Conservation (phyloP, 1,140 invertebrate species). For the Oscheius sp. region DNA sequence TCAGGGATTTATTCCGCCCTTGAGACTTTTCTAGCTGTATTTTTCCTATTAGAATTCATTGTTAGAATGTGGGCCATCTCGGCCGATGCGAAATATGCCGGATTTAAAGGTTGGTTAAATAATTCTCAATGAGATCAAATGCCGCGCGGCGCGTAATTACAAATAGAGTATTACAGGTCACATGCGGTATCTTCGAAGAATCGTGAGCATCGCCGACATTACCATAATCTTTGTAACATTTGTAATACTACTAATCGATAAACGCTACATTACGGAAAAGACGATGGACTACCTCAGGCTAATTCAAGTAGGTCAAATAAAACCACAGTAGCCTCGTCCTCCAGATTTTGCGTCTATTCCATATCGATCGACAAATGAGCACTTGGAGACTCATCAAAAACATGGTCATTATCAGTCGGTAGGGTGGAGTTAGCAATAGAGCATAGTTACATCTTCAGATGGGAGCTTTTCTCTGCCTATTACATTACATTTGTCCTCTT, state of each 20-base stretch:
- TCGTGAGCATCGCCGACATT: constrained; percentile 43
- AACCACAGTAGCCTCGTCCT: not conserved
- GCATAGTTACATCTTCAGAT: not conserved
- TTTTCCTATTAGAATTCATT: constrained; percentile 43
- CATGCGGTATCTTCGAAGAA: constrained; percentile 28
- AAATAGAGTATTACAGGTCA: constrained; percentile 31
- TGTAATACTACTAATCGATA: constrained; percentile 22
- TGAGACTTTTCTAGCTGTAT: constrained; percentile 40
- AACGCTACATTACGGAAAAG: constrained; percentile 19
- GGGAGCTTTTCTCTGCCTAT: constrained; percentile 45
- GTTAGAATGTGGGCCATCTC: constrained; percentile 42
- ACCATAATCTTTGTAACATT: constrained; percentile 40
- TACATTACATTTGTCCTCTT: constrained; percentile 50
- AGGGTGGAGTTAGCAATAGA: not conserved
- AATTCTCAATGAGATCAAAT: not conserved
- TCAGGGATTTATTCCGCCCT: constrained; percentile 22
- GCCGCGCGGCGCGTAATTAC: not conserved
- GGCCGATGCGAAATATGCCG: constrained; percentile 42
- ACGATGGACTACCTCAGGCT: constrained; percentile 40
- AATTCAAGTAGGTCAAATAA: constrained; percentile 14
- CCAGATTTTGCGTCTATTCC: constrained; percentile 44
- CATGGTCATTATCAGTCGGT: constrained; percentile 45
- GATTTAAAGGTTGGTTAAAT: constrained; percentile 29
- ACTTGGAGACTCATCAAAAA: constrained; percentile 48
- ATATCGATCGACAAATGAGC: constrained; percentile 49